These are phyloP conservation scores for Triplophysa siluroides DNA, from an alignment of 2,113 vertebrate species.

Conservation along the genomic window DNA sequence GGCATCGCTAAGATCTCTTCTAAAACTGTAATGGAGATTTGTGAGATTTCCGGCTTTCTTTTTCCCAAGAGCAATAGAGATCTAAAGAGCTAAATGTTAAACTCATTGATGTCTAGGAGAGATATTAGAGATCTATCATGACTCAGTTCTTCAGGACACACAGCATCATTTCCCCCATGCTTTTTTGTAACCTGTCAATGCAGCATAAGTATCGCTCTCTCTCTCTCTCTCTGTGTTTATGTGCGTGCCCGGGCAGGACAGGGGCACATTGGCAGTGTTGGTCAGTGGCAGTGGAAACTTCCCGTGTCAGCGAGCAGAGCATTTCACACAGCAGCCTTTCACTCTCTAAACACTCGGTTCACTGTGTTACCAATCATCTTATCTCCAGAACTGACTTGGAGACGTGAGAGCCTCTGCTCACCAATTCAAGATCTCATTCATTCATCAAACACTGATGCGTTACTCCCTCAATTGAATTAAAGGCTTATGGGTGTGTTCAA, in stretches of 20 bases:
- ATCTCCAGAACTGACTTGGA: neutral
- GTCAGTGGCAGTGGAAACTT: slow-evolving; percentile 52
- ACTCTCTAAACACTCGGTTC: neutral
- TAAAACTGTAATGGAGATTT: no score
- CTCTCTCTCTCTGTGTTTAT: neutral
- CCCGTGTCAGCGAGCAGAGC: slow-evolving; percentile 13
- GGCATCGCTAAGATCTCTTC: no score
- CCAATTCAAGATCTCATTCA: neutral
- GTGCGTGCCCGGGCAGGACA: slow-evolving; percentile 18
- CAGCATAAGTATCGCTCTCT: slow-evolving; percentile 1
- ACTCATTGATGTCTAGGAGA: no score
- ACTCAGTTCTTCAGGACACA: neutral
- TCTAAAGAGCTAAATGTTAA: no score
- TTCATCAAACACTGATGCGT: neutral
- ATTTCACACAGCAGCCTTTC: slow-evolving; percentile 35
- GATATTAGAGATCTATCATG: no score
- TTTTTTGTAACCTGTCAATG: slow-evolving; percentile 7
- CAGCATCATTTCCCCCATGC: slow-evolving; percentile 34
- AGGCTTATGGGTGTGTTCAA: no score
- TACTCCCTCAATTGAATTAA: no score
- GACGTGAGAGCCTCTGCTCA: neutral
- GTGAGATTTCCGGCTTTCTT: no score
- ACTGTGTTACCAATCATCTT: neutral
- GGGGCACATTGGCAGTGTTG: slow-evolving; percentile 35
- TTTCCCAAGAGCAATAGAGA: no score